Evolutionary conservation across 2,888 invertebrate species (phyloP).

Genomic region (Heliconius aoede): DNA sequence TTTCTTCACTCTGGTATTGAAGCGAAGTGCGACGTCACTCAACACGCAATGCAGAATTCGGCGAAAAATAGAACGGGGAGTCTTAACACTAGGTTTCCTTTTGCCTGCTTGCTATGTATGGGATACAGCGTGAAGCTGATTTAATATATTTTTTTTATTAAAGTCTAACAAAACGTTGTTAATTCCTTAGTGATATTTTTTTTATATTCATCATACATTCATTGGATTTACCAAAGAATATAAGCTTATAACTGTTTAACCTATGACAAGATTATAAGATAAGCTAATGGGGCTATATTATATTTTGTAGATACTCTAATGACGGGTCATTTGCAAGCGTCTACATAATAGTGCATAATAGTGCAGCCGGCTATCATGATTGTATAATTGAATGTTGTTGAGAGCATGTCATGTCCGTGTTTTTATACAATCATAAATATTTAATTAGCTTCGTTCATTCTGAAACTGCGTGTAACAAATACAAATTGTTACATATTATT

Average conservation of each 20-base stretch:
- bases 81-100: too few relatives aligned
- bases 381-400: constrained; percentile 20
- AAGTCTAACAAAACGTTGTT: too few relatives aligned
- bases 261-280: background rate
- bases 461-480: background rate
- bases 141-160: too few relatives aligned
- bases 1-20: too few relatives aligned
- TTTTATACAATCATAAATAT: constrained; percentile 12
- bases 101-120: too few relatives aligned
- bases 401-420: constrained; percentile 1
- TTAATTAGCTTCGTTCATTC: constrained; percentile 8
- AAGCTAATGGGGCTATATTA: background rate
- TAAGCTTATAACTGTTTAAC: background rate
- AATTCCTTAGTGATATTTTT: background rate
- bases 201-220: background rate
- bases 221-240: background rate
- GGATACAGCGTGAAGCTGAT: too few relatives aligned
- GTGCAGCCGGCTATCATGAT: constrained; percentile 9
- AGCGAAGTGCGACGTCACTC: too few relatives aligned
- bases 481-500: constrained; percentile 5
- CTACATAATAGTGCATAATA: constrained; percentile 10
- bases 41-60: too few relatives aligned
- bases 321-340: constrained; percentile 13
- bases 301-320: background rate
- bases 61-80: too few relatives aligned